Base-by-base conservation (phyloP, 2,888 invertebrate species). In the Hartigia nigra region DNA sequence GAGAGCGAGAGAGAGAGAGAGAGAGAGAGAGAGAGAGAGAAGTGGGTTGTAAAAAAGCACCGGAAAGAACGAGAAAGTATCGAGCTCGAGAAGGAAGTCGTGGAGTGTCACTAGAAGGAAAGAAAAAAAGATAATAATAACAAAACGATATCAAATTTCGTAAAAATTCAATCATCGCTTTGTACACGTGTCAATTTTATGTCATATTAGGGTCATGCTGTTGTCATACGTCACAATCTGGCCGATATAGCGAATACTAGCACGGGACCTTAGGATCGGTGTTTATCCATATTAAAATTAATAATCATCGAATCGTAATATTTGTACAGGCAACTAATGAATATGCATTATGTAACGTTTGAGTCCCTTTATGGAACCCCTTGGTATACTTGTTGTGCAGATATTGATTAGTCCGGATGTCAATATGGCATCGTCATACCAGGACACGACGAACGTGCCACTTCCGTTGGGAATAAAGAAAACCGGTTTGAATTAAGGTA, bases 1-100 rank as follows among this genome's bases (percentile, higher is more conserved):
- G 31, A 55, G 75, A 75, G 69, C 12, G 55, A 74, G 32, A 72
- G n/a, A n/a, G n/a, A n/a, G n/a, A n/a, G n/a, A n/a, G n/a, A n/a
- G n/a, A n/a, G n/a, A n/a, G n/a, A n/a, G n/a, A n/a, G n/a, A n/a
- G n/a, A n/a, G n/a, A n/a, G n/a, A n/a, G n/a, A n/a, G n/a, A n/a
- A n/a, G n/a, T n/a, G n/a, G n/a, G n/a, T n/a, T n/a, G n/a, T n/a
- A n/a, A n/a, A n/a, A 70, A 70, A 55, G 0, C 5, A 72, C 31
- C 72, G 31, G 39, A 55, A 55, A 23, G 2, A 23, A 23, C 5
- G 39, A 55, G 39, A 55, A 55, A 55, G 4, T 23, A 55, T 55
- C 9, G 23, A 55, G 39, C 39, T 23, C n/a, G n/a, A n/a, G 39
- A 55, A 4, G 39, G 39, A 55, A 55, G 23, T 23, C 9, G 39